Evolutionary conservation across 2,113 vertebrate species (phyloP), one percentile per base, ranked within the genome.

Genomic region (Tiliqua scincoides): DNA sequence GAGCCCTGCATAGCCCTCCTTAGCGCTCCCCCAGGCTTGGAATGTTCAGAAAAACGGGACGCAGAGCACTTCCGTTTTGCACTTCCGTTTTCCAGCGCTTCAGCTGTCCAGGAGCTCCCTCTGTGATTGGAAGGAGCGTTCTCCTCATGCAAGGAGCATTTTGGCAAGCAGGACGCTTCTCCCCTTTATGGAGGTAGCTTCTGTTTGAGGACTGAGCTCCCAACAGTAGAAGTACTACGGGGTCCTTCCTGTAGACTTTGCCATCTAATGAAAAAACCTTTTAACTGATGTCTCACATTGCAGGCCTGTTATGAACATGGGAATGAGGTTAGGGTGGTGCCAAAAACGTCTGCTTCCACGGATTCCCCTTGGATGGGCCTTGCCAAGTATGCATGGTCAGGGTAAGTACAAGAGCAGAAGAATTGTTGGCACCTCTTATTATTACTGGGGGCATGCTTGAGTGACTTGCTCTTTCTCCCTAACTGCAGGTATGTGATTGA

Each of bases 341-440:
- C 99, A 90, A 99, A 99, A 96, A 99, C 99, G 6, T 99, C 99
- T 18, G 99, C 99, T 87, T 99, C 99, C n/a, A 99, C 98, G 0
- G 99, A 99, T 94, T 99, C 99, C 6, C 99, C 99, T 68, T 99
- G 99, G 99, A 97, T 99, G 93, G 99, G 99, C 63, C 97, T 99
- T 88, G 99, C 99, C 87, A 98, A 98, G 88, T 99, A 99, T 2
- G 99, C 99, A 83, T 99, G 99, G 99, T 99, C 99, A 71, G 99
- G 99, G 99, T 99, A 94, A 98, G 98, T 97, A 37, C 27, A 79
- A 79, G 54, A 82, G 27, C 11, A 54, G 17, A 2, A 35, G 73
- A 15, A 52, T 59, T 87, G 71, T 54, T 23, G 23, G 21, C 17
- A 63, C 27, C 7, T 1, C 59, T 17, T 23, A 37, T 75, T 83